Conservation (phyloP, 1,140 invertebrate genomes). For the Megathymus violae region DNA sequence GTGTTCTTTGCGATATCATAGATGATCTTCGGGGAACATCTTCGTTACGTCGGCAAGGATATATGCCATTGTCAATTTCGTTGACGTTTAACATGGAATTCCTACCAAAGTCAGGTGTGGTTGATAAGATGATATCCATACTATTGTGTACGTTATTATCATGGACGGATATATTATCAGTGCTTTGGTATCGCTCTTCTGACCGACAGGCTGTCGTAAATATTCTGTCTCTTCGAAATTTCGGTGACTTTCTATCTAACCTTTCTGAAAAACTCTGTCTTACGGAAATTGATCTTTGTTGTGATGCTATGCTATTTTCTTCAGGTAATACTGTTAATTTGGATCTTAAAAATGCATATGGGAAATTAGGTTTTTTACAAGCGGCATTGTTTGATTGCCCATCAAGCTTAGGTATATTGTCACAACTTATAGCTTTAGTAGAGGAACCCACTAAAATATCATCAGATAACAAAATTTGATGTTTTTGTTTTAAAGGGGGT, state of each 20-base stretch:
- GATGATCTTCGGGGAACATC: conserved; percentile 68
- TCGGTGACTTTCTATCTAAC: conserved; percentile 78
- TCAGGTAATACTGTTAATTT: conserved; percentile 90
- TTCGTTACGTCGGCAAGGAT: conserved; percentile 54
- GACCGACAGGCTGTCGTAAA: conserved; percentile 69
- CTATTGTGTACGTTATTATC: conserved; percentile 72
- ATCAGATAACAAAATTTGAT: conserved; percentile 58
- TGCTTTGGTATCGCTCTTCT: conserved; percentile 81
- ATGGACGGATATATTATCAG: conserved; percentile 76
- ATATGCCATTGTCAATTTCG: conserved; percentile 60
- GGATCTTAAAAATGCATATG: conserved; percentile 91
- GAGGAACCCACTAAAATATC: conserved; percentile 78
- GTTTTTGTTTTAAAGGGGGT: conserved; percentile 67
- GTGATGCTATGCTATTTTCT: conserved; percentile 85
- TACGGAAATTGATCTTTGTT: conserved; percentile 72
- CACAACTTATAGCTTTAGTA: conserved; percentile 86
- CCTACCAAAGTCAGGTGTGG: conserved; percentile 69
- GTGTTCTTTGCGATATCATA: conserved; percentile 72
- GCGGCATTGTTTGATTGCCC: conserved; percentile 67
- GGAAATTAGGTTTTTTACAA: conserved; percentile 87
- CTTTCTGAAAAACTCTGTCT: conserved; percentile 81
- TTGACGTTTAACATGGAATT: conserved; percentile 77
- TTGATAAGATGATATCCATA: conserved; percentile 57
- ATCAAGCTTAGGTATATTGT: conserved; percentile 85
- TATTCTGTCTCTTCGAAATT: conserved; percentile 73